These are phyloP conservation scores for Lethenteron reissneri DNA, from an alignment of 2,113 vertebrate species.

Conservation along the genomic window DNA sequence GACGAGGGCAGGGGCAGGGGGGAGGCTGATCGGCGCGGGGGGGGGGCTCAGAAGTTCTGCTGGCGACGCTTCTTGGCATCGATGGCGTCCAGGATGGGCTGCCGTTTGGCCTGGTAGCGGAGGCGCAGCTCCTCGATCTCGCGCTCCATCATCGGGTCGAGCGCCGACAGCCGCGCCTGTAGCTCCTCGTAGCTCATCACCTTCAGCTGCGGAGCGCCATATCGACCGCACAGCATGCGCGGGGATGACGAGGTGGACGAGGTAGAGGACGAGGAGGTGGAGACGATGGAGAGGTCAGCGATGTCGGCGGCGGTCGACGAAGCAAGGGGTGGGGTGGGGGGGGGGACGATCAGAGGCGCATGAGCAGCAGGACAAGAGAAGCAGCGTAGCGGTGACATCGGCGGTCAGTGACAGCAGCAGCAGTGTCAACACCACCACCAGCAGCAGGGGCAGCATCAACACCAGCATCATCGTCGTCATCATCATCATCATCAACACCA, in stretches of 20 bases:
- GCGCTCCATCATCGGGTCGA: constrained; percentile 88
- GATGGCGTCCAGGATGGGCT: constrained; percentile 76
- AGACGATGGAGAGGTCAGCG: constrained; percentile 11
- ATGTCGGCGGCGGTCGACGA: constrained; percentile 12
- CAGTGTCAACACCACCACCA: no score
- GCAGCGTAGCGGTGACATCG: constrained; percentile 15
- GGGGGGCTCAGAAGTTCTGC: constrained; percentile 41
- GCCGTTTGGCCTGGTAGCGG: constrained; percentile 67
- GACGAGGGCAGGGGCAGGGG: neutral
- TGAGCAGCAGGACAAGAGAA: constrained; percentile 11
- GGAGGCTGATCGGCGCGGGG: neutral
- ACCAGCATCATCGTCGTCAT: no score
- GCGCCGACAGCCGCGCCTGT: constrained; percentile 36
- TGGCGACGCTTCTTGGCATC: constrained; percentile 70
- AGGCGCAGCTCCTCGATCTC: constrained; percentile 82
- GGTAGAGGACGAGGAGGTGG: constrained; percentile 29
- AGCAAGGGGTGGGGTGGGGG: constrained; percentile 19
- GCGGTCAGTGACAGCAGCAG: no score
- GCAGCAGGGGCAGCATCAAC: no score
- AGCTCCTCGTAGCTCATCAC: constrained; percentile 64
- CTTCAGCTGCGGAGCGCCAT: constrained; percentile 28
- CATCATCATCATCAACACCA: no score
- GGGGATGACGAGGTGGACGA: no score
- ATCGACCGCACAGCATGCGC: no score
- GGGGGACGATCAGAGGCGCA: constrained; percentile 9